Evolutionary conservation across 2,113 vertebrate species (phyloP).

Genomic region (Lamprologus lemairii): DNA sequence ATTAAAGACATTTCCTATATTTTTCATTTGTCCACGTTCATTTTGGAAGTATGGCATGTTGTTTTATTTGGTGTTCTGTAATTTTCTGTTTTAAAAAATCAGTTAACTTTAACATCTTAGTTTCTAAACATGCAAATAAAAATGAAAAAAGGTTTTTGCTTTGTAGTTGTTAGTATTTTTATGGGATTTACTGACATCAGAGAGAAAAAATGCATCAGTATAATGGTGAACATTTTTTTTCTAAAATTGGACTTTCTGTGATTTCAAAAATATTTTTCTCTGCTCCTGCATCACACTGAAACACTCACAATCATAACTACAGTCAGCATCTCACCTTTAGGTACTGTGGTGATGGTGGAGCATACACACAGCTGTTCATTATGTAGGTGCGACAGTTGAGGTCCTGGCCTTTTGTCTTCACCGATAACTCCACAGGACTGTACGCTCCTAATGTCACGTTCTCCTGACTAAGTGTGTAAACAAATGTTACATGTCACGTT

Average conservation of each 20-base stretch:
- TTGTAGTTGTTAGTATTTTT: background rate
- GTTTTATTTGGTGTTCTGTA: background rate
- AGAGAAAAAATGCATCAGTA: background rate
- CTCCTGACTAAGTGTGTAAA: conserved; percentile 75
- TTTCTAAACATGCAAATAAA: background rate
- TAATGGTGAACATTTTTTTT: background rate
- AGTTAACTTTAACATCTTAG: background rate
- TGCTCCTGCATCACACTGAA: background rate
- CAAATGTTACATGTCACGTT: background rate
- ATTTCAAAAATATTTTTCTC: background rate
- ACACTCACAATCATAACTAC: no score
- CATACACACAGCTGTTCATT: conserved; percentile 79
- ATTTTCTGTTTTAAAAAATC: accelerated
- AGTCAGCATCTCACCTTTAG: conserved; percentile 71
- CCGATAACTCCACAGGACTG: conserved; percentile 75
- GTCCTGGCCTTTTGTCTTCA: conserved; percentile 66
- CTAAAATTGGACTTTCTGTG: background rate
- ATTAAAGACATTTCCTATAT: background rate
- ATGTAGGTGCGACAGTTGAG: conserved; percentile 83
- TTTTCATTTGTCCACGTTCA: accelerated
- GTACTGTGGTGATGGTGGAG: conserved; percentile 83
- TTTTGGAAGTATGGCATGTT: background rate
- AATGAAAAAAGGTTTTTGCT: background rate
- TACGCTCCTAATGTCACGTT: conserved; percentile 79
- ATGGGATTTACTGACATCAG: background rate